Evolutionary conservation across 1,140 invertebrate genomes (phyloP), one percentile per base, ranked within the genome.

Genomic region (Papilio xuthus): DNA sequence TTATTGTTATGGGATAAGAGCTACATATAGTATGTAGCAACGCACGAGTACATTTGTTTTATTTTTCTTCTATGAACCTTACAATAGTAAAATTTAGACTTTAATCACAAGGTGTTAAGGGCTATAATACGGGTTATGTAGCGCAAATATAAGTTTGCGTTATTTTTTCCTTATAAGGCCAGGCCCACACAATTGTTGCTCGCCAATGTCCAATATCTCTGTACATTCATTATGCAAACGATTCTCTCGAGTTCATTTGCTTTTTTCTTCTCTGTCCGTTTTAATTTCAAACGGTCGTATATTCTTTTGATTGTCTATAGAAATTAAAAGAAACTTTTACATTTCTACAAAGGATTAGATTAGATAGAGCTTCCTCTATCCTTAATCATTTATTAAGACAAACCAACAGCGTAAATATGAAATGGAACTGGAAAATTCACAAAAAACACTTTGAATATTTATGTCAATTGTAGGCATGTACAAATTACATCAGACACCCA

Each of bases 191-290:
- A 84, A 84, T 84, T 82, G 80, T 83, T 81, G 81, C 80, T 79
- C 85, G 85, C 84, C 77, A 71, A 80, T 81, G 82, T 87, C 82
- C 87, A 86, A 88, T 87, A 89, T 86, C 80, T 83, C 63, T 80
- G 84, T 81, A 82, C 82, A 85, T 88, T 89, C 83, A 88, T 89
- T 89, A 89, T 87, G 88, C 86, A 89, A 89, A 88, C 84, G 86
- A 83, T 82, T 77, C 79, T 79, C 82, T 82, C 78, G 69, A 77
- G 80, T 82, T 81, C 71, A 69, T 80, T 79, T 83, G 79, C 79
- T 83, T 84, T 87, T 83, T 85, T 85, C 82, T 69, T 74, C 69
- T 73, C 81, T 69, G 75, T 82, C 80, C 81, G 81, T 84, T 84
- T 88, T 89, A 86, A 87, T 88, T 87, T 84, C 77, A 80, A 83